Base-by-base conservation (phyloP, 2,113 vertebrate genomes). In the Symphodus melops region DNA sequence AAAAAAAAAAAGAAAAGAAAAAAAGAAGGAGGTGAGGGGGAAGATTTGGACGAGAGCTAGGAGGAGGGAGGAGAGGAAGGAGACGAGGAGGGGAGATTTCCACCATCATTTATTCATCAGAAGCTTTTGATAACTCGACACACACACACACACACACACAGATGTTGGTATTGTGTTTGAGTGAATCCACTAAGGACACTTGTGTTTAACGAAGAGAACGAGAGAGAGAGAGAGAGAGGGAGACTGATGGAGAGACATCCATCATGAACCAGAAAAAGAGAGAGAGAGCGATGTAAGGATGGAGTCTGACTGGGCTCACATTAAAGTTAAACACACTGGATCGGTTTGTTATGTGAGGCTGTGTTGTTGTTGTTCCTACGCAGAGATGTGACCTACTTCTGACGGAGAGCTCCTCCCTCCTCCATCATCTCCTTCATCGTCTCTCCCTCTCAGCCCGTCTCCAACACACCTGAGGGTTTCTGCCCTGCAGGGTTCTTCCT, bases 51-150 rank as follows among this genome's bases (percentile, higher is more conserved):
- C 13, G 42, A 51, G 19, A 49, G 28, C 3, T 3, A 5, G 28
- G 28, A 33, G 28, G 48, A 51, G 48, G 19, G 48, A 51, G 48
- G 48, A n/a, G 10, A 51, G 48, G 8, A 51, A 51, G 48, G 48
- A 51, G 48, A 51, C 48, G 5, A 51, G 48, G 48, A 51, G 48
- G 21, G 72, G 75, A 64, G 80, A 53, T 57, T 66, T 83, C 72
- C 74, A 68, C 65, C 44, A 81, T 89, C 55, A 89, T 72, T 88
- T 81, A 85, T 88, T 90, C 61, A 89, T 82, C 75, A 59, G 19
- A 53, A 67, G 81, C 23, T 56, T 85, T 65, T 72, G 77, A 82
- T 62, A 46, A 64, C 41, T 25, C 71, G 37, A 64, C 83, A 84
- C 66, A 19, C 54, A 39, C 28, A 28, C 8, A 3, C 36, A 64